Conservation (phyloP, 2,888 invertebrate genomes). For the Andrena haemorrhoa region DNA sequence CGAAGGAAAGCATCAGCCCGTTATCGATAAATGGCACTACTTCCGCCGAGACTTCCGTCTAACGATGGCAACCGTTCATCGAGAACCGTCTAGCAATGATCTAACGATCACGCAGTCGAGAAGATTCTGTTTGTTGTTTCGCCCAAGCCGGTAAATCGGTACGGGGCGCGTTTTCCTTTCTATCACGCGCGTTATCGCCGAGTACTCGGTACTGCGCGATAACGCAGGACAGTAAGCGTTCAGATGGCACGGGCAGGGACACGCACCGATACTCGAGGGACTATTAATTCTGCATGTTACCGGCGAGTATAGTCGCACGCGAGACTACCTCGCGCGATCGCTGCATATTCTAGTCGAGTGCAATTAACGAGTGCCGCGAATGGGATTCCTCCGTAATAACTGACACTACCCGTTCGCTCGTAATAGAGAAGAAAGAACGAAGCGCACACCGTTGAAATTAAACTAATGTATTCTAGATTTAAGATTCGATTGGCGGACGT, state of each 20-base stretch:
- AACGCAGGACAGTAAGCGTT: neutral
- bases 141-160: neutral
- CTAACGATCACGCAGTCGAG: neutral
- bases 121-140: neutral
- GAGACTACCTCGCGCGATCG: conserved; percentile 11
- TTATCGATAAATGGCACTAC: conserved; percentile 81
- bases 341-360: conserved; percentile 11
- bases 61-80: conserved; percentile 56
- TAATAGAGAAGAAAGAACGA: neutral
- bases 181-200: neutral
- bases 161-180: neutral
- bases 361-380: conserved; percentile 35
- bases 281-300: conserved; percentile 14
- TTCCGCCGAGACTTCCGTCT: conserved; percentile 83
- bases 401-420: neutral
- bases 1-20: conserved; percentile 80
- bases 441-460: conserved; percentile 39
- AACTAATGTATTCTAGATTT: conserved; percentile 17
- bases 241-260: too few relatives aligned
- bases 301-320: neutral
- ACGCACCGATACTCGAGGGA: conserved; percentile 6
- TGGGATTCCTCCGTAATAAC: neutral
- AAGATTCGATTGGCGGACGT: conserved; percentile 2
- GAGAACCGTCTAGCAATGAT: conserved; percentile 13
- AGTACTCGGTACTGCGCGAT: too few relatives aligned